Evolutionary conservation across 2,113 vertebrate genomes (phyloP).

Genomic region (Dipodomys spectabilis): DNA sequence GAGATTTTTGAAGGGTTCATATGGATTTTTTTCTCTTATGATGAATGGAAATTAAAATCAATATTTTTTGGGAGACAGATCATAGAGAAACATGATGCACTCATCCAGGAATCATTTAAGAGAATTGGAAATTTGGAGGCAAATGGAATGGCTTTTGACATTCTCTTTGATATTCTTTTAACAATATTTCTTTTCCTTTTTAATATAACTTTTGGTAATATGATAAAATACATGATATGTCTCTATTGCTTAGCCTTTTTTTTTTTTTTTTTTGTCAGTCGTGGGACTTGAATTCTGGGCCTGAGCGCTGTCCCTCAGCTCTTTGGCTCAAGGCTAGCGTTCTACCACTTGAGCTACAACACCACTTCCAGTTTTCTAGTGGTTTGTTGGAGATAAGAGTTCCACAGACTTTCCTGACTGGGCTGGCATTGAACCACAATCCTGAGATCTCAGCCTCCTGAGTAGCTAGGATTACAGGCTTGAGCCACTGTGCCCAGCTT

Average conservation of each 20-base stretch:
- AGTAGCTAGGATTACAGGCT: no score
- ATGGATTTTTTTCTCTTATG: background rate
- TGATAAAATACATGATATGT: background rate
- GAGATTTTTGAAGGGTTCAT: background rate
- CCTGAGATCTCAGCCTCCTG: no score
- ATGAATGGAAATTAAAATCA: conserved; percentile 38
- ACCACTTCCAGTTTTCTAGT: no score
- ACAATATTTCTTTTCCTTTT: background rate
- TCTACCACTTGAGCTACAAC: no score
- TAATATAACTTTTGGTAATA: no score
- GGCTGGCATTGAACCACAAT: no score
- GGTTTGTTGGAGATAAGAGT: no score
- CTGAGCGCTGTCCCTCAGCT: no score
- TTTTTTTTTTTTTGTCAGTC: background rate
- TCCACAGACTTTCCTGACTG: no score
- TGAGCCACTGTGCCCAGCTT: background rate
- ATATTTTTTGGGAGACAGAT: background rate
- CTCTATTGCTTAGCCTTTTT: background rate
- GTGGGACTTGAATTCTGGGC: no score
- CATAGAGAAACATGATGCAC: background rate
- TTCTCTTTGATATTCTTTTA: background rate
- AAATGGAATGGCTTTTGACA: conserved; percentile 11
- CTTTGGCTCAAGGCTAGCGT: no score
- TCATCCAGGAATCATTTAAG: background rate
- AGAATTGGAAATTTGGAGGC: background rate